Evolutionary conservation across 2,888 invertebrate species (phyloP).

Genomic region (Taenaris catops): DNA sequence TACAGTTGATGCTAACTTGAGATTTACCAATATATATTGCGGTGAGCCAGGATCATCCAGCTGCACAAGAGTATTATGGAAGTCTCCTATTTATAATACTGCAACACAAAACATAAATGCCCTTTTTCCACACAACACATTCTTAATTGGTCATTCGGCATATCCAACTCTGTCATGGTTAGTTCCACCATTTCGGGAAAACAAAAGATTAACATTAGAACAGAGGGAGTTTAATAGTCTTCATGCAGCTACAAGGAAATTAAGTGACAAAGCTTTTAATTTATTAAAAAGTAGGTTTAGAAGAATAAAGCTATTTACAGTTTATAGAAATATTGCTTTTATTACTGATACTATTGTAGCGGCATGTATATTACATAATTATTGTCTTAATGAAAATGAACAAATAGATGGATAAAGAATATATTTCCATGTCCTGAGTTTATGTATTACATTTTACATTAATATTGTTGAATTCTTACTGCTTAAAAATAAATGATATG

Average conservation of each 20-base stretch:
- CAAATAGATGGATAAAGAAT: too few relatives aligned
- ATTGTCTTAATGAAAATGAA: slow-evolving; percentile 51
- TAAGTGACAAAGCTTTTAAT: slow-evolving; percentile 49
- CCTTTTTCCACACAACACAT: slow-evolving; percentile 48
- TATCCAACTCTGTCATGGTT: slow-evolving; percentile 54
- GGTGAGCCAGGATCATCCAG: slow-evolving; percentile 55
- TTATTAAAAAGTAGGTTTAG: slow-evolving; percentile 45
- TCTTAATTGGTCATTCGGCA: slow-evolving; percentile 49
- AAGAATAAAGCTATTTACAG: slow-evolving; percentile 46
- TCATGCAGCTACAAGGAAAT: slow-evolving; percentile 42
- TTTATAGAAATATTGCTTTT: slow-evolving; percentile 51
- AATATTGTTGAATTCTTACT: too few relatives aligned
- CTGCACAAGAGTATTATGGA: slow-evolving; percentile 43
- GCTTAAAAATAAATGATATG: too few relatives aligned
- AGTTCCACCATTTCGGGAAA: slow-evolving; percentile 50
- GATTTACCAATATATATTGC: slow-evolving; percentile 53
- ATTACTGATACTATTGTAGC: slow-evolving; percentile 54
- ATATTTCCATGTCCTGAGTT: too few relatives aligned
- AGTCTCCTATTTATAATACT: slow-evolving; percentile 47
- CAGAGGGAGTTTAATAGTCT: slow-evolving; percentile 49
- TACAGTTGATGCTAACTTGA: slow-evolving; percentile 46
- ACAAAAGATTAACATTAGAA: slow-evolving; percentile 43
- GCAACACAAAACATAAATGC: slow-evolving; percentile 39
- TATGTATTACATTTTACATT: too few relatives aligned
- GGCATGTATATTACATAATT: slow-evolving; percentile 56